Conservation (phyloP, 2,113 vertebrate species). For the Elephas maximus region DNA sequence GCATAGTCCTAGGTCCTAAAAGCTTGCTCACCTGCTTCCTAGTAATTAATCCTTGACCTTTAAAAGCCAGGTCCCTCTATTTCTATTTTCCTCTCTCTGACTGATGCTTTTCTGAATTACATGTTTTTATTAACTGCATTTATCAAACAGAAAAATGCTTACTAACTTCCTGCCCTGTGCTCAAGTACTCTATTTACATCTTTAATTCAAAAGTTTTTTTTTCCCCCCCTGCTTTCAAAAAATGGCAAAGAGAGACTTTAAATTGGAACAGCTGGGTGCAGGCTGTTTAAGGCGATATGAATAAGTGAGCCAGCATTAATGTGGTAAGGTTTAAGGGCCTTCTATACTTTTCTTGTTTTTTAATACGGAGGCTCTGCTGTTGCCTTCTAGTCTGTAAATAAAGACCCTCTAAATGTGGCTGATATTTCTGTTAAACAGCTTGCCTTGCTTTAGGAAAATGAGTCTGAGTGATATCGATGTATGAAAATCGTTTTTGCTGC, state of each 20-base stretch:
- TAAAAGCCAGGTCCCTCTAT: neutral
- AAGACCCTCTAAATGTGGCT: constrained; percentile 50
- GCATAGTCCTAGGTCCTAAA: constrained; percentile 20
- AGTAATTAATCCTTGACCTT: constrained; percentile 57
- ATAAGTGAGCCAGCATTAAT: constrained; percentile 6
- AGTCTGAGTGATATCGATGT: neutral
- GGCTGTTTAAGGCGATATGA: constrained; percentile 63
- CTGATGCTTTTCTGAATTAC: neutral
- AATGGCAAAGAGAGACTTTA: constrained; percentile 68
- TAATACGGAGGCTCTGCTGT: neutral
- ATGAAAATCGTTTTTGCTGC: constrained; percentile 10
- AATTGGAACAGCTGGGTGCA: constrained; percentile 62
- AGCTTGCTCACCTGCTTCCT: neutral
- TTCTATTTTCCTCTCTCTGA: constrained; percentile 51
- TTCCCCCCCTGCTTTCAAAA: neutral
- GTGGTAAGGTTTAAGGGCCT: neutral
- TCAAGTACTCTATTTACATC: constrained; percentile 44
- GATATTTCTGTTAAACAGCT: constrained; percentile 58
- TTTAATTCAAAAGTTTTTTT: constrained; percentile 39
- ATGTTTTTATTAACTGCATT: constrained; percentile 71
- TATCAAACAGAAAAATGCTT: constrained; percentile 64
- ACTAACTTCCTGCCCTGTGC: neutral
- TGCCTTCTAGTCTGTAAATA: constrained; percentile 69
- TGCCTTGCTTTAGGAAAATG: constrained; percentile 67
- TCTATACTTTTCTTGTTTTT: neutral